Evolutionary conservation across 1,140 invertebrate species (phyloP).

Genomic region (Antheraea mylitta): DNA sequence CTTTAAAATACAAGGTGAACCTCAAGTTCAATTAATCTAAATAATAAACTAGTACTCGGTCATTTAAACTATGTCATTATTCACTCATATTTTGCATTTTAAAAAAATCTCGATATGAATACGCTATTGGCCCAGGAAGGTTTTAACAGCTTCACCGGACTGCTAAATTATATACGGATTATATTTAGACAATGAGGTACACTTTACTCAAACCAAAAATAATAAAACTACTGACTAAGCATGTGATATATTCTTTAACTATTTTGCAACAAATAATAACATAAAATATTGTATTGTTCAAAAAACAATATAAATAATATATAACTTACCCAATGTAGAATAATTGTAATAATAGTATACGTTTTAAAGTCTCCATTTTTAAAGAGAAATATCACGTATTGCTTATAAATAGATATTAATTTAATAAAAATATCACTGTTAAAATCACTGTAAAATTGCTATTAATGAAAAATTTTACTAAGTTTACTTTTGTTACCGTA

Average conservation of each 20-base stretch:
- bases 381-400: slow-evolving; percentile 31
- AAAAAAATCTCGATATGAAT: too few relatives aligned
- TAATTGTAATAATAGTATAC: slow-evolving; percentile 37
- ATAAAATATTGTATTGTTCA: too few relatives aligned
- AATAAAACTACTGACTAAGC: too few relatives aligned
- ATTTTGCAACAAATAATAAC: too few relatives aligned
- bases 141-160: too few relatives aligned
- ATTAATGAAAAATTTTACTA: slow-evolving; percentile 12
- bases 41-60: not conserved
- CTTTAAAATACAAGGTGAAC: slow-evolving; percentile 11
- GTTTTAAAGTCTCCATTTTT: slow-evolving; percentile 40
- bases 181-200: too few relatives aligned
- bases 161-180: too few relatives aligned
- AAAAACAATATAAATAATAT: not conserved
- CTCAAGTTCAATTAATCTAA: not conserved
- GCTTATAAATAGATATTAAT: slow-evolving; percentile 8
- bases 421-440: slow-evolving; percentile 21
- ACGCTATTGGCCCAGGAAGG: too few relatives aligned
- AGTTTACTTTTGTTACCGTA: slow-evolving; percentile 4
- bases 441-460: slow-evolving; percentile 19
- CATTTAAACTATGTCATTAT: too few relatives aligned
- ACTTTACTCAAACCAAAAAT: too few relatives aligned
- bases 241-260: too few relatives aligned
- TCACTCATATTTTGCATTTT: too few relatives aligned
- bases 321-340: slow-evolving; percentile 44